Evolutionary conservation across 2,113 vertebrate genomes (phyloP).

Genomic region (Rhombomys opimus): DNA sequence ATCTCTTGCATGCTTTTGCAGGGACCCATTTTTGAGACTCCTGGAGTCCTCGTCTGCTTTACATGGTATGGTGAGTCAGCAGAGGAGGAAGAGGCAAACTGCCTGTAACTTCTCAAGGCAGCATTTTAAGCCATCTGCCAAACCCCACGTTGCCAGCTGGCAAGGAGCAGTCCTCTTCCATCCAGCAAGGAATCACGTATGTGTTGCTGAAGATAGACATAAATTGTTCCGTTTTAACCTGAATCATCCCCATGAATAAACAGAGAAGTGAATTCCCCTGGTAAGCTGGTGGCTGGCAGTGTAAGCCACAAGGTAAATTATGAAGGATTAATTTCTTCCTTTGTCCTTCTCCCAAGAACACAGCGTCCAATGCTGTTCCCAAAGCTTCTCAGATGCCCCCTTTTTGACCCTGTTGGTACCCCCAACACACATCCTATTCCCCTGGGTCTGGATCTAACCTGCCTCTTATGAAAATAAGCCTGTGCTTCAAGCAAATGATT

Average conservation of each 20-base stretch:
- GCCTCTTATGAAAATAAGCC: constrained; percentile 23
- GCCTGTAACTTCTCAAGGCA: constrained; percentile 66
- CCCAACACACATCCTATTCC: not conserved
- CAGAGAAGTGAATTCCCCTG: not conserved
- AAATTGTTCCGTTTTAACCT: constrained; percentile 54
- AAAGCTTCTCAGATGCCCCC: not conserved
- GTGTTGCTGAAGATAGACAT: constrained; percentile 64
- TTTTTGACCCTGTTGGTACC: not conserved
- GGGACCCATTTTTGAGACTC: constrained; percentile 7
- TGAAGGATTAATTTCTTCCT: not conserved
- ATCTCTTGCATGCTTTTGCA: constrained; percentile 40
- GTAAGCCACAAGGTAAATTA: not conserved
- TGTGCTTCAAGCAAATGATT: not conserved
- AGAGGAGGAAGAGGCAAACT: constrained; percentile 35
- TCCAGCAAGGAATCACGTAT: constrained; percentile 56
- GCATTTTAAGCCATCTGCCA: constrained; percentile 60
- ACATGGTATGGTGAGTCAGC: constrained; percentile 56
- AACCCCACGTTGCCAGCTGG: constrained; percentile 63
- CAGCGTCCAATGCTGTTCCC: not conserved
- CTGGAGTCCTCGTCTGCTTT: not conserved
- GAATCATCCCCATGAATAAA: constrained; percentile 70
- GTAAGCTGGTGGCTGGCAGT: not conserved
- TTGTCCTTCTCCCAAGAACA: not conserved
- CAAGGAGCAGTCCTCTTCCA: not conserved
- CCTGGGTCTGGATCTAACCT: not conserved